Base-by-base conservation (phyloP, 92 coral and sea anemone genomes). In the Phenganax stokvisi region DNA sequence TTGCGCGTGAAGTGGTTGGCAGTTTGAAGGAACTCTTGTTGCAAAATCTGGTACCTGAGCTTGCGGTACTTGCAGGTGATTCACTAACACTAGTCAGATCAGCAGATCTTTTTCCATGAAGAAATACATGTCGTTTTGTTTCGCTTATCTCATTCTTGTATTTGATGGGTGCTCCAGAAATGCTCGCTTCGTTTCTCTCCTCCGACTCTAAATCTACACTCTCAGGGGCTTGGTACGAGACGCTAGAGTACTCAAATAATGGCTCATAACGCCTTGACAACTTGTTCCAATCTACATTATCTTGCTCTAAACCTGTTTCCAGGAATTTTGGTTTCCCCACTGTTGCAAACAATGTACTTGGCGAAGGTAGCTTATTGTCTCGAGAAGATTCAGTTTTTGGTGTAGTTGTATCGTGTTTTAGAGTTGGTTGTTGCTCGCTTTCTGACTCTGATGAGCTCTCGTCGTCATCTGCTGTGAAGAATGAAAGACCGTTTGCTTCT, bases 391-490 rank as follows among this genome's bases (percentile, higher is more conserved):
- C 72, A 58, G 80, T 54, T 37, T 75, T 60, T 6, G 10, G 30
- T 3, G 56, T 76, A 0, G 70, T 10, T 31, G 81, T 77, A 54
- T 69, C 67, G 12, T 53, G 54, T 62, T 51, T 72, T 67, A 13
- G 73, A 73, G 8, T 51, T 59, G 12, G 11, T 20, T 55, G 84
- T 56, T 75, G 80, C 12, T 92, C 96, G 80, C 84, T 87, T 13
- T 94, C 98, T 51, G 98, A 94, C 54, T 94, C 97, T 15, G 97
- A 93, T 58, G 87, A 88, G 12, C 93, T 88, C 65, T 92, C 89
- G 76, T 85, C 84, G 84, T 91, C 92, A 37, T 90, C 92, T 4
- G 87, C 88, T 10, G 97, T 83, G 61, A 94, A 94, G 89, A 94
- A 94, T 68, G 98, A 94, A 51, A 94, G 78, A 8, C 83, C 61